phyloP scores from a whole-genome alignment of 2,113 vertebrate species.

The Circaetus gallicus region DNA sequence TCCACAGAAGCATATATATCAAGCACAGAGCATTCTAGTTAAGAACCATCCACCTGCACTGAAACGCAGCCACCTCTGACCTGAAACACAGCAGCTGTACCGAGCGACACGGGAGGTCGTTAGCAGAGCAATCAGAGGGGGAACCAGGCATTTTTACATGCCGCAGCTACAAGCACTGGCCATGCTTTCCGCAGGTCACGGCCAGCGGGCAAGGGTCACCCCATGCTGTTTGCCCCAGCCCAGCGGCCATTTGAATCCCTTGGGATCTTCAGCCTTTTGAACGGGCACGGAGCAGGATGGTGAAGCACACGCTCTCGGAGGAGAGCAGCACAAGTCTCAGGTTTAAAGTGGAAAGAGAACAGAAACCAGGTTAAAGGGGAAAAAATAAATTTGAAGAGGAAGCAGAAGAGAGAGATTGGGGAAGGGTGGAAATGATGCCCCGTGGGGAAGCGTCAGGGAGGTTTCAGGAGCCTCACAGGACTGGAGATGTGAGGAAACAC shows the following conservation, averaged over 20 bases:
- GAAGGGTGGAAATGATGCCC: not conserved
- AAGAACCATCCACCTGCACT: not conserved
- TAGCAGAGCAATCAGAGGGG: not conserved
- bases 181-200: not conserved
- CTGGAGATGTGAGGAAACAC: not conserved
- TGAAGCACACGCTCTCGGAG: rapidly evolving
- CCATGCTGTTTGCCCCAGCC: not conserved
- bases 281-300: rapidly evolving
- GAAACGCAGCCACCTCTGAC: not conserved
- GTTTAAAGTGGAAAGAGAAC: not conserved
- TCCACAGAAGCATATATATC: not conserved
- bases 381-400: not conserved
- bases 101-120: rapidly evolving
- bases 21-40: not conserved
- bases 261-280: not conserved
- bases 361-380: not conserved
- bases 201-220: not conserved
- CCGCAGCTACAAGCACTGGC: not conserved
- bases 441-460: rapidly evolving
- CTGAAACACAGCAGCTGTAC: not conserved
- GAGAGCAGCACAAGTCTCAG: not conserved
- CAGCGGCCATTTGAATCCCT: not conserved
- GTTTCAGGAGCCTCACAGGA: not conserved
- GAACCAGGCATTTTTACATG: not conserved
- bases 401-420: not conserved